Percentiles rank a stretch among this genome's conserved stretches.
phyloP scores from a whole-genome alignment of 2,888 invertebrate genomes.

The Euplexia lucipara region DNA sequence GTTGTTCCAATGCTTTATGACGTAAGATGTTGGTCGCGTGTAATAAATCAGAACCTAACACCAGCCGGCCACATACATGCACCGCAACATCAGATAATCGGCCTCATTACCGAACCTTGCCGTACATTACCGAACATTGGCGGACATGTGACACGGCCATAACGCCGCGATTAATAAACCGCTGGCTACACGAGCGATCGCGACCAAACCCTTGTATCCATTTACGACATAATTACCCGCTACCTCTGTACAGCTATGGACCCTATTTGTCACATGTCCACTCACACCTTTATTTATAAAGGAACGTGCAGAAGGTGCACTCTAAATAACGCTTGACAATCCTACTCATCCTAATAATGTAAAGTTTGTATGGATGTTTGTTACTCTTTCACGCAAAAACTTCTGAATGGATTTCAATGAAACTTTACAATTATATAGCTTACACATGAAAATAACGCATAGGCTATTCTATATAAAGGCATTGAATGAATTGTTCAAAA shows the following conservation, averaged over 20 bases:
- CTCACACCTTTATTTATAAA: slow-evolving; percentile 29
- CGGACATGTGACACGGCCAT: slow-evolving; percentile 36
- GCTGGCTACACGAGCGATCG: slow-evolving; percentile 38
- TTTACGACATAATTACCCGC: slow-evolving; percentile 66
- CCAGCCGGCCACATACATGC: slow-evolving; percentile 1
- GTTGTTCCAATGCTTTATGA: slow-evolving; percentile 3
- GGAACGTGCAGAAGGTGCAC: slow-evolving; percentile 40
- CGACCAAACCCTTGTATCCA: slow-evolving; percentile 60
- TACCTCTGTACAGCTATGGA: slow-evolving; percentile 30
- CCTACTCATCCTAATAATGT: too few relatives aligned
- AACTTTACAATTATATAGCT: too few relatives aligned
- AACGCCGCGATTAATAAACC: slow-evolving; percentile 61
- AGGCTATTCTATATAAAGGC: too few relatives aligned
- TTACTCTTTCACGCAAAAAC: too few relatives aligned
- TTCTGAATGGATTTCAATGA: too few relatives aligned
- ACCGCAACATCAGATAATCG: slow-evolving; percentile 38
- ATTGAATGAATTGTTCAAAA: too few relatives aligned
- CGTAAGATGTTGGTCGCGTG: slow-evolving; percentile 4
- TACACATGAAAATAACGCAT: not conserved
- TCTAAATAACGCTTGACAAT: not conserved
- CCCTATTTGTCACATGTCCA: slow-evolving; percentile 56
- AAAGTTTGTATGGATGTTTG: too few relatives aligned
- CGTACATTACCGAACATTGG: slow-evolving; percentile 22
- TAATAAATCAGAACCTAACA: slow-evolving; percentile 28
- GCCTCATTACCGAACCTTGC: slow-evolving; percentile 32